These are phyloP conservation scores for Nomada ferruginata DNA, from an alignment of 2,888 invertebrate genomes.

Conservation along the genomic window DNA sequence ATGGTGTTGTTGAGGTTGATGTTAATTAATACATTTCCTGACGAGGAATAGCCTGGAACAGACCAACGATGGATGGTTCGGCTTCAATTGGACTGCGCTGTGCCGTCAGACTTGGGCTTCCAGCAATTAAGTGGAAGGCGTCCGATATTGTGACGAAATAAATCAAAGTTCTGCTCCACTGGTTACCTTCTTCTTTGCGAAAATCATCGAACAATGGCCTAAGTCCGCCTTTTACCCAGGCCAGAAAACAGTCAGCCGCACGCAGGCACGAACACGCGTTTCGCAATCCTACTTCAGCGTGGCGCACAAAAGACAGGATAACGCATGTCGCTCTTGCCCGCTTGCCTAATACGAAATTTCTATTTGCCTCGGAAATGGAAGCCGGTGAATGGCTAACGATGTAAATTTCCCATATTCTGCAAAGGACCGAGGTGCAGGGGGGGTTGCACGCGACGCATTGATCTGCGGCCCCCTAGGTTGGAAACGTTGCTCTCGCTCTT, in stretches of 20 bases:
- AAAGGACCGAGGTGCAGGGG: neutral
- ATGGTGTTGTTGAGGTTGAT: too few species aligned
- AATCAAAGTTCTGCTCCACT: too few species aligned
- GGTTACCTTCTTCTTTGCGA: too few species aligned
- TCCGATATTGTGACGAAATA: too few species aligned
- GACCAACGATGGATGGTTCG: too few species aligned
- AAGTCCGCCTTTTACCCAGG: neutral
- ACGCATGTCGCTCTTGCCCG: neutral
- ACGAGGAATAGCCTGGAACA: too few species aligned
- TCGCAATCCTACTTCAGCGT: neutral
- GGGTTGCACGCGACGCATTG: conserved; percentile 46
- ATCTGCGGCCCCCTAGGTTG: conserved; percentile 12
- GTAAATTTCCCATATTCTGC: conserved; percentile 40
- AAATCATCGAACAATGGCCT: neutral
- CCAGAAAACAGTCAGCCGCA: neutral
- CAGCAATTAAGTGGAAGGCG: too few species aligned
- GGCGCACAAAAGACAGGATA: conserved; percentile 4
- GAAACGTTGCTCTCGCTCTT: conserved; percentile 6
- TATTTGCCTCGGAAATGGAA: conserved; percentile 26
- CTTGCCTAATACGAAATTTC: conserved; percentile 21
- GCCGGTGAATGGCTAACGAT: conserved; percentile 33
- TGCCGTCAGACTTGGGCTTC: too few species aligned
- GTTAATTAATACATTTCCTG: too few species aligned
- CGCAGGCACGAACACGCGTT: neutral
- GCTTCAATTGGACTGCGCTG: too few species aligned